Evolutionary conservation across 2,797 vertebrate genomes (phyloP).

Genomic region (Gastrophryne carolinensis): DNA sequence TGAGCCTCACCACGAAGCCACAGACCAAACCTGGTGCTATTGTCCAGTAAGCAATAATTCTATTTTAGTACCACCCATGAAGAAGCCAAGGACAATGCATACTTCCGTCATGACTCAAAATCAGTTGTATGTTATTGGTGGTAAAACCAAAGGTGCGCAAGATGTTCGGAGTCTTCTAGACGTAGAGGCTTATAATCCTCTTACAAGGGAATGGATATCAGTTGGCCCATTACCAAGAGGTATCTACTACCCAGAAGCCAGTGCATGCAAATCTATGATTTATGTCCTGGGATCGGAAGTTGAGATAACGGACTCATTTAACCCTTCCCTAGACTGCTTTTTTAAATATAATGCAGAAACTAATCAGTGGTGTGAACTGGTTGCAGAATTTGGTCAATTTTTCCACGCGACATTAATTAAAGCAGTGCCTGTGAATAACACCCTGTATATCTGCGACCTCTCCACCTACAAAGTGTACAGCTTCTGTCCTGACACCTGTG

Average conservation of each 20-base stretch:
- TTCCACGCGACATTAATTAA: slow-evolving; percentile 95
- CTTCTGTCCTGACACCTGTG: slow-evolving; percentile 90
- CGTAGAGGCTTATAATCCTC: slow-evolving; percentile 89
- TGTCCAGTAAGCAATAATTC: slow-evolving; percentile 82
- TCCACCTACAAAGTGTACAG: slow-evolving; percentile 97
- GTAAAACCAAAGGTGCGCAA: slow-evolving; percentile 80
- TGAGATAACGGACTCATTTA: slow-evolving; percentile 91
- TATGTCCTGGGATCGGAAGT: slow-evolving; percentile 91
- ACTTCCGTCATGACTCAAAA: slow-evolving; percentile 81
- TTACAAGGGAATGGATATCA: slow-evolving; percentile 80
- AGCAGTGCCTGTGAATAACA: slow-evolving; percentile 84
- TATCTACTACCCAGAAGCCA: slow-evolving; percentile 92
- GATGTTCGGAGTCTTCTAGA: slow-evolving; percentile 79
- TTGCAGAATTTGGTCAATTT: slow-evolving; percentile 93
- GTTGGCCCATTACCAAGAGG: slow-evolving; percentile 85
- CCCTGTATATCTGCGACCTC: slow-evolving; percentile 91
- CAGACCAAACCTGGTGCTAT: slow-evolving; percentile 91
- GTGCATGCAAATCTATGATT: slow-evolving; percentile 84
- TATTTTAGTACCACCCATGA: slow-evolving; percentile 79
- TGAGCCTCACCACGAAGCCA: slow-evolving; percentile 83
- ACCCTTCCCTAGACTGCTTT: slow-evolving; percentile 94
- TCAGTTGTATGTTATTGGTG: slow-evolving; percentile 88
- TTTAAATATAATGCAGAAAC: slow-evolving; percentile 82
- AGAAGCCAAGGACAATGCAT: slow-evolving; percentile 90
- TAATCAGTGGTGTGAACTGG: slow-evolving; percentile 93